A percentile compares a stretch with the other conserved stretches of the same genome.
phyloP scores from a whole-genome alignment of 2,113 vertebrate species.

The Pithys albifrons region DNA sequence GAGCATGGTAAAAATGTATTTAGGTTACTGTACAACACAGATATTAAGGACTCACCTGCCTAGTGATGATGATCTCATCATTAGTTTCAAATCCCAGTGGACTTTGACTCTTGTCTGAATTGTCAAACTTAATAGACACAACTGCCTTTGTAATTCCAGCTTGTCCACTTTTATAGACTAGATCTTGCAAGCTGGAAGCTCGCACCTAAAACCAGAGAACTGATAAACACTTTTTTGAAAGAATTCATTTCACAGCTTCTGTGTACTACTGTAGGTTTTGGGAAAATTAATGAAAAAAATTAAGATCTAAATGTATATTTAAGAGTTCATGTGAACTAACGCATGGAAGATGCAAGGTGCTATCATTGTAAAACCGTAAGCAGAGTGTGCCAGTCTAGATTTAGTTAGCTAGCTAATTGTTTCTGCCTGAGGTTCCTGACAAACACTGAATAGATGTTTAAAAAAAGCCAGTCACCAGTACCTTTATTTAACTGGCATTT shows the following conservation, averaged over 20 bases:
- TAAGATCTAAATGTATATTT: background rate
- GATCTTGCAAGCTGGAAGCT: conserved; percentile 89
- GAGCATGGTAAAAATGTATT: background rate
- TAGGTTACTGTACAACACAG: background rate
- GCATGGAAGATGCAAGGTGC: background rate
- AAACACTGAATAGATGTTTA: background rate
- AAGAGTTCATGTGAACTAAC: background rate
- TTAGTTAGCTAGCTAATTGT: background rate
- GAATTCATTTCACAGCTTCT: background rate
- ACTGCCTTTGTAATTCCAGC: conserved; percentile 91
- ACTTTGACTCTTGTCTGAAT: conserved; percentile 90
- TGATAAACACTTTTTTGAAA: background rate
- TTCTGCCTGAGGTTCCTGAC: background rate
- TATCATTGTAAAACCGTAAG: background rate
- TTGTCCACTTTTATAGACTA: conserved; percentile 95
- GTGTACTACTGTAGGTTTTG: background rate
- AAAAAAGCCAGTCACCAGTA: background rate
- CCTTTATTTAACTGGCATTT: background rate
- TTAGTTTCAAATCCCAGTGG: conserved; percentile 90
- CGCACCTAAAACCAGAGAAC: conserved; percentile 80
- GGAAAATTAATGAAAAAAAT: background rate
- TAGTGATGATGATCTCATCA: conserved; percentile 90
- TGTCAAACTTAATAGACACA: conserved; percentile 94
- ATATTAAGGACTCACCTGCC: conserved; percentile 82
- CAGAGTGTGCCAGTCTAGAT: background rate